These are phyloP conservation scores for Acanthosepion esculentum DNA, from an alignment of 2,888 invertebrate species.

Conservation along the genomic window DNA sequence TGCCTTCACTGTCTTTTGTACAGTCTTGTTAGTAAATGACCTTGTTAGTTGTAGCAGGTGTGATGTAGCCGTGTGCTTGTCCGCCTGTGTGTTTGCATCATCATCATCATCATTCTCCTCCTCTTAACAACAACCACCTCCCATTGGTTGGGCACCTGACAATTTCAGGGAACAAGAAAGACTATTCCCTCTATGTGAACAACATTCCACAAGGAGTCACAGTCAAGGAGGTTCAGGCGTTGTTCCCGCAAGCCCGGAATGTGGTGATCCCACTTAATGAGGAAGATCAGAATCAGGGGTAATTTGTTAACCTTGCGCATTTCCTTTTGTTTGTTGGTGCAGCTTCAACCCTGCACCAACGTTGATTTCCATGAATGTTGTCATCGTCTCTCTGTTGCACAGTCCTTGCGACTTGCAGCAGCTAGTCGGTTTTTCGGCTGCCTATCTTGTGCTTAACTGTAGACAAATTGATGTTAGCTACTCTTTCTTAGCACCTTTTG, in stretches of 20 bases:
- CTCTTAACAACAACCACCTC: background rate
- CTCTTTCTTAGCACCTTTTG: conserved; percentile 24
- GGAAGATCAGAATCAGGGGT: conserved; percentile 48
- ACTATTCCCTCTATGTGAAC: conserved; percentile 49
- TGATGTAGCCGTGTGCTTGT: conserved; percentile 41
- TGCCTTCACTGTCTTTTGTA: conserved; percentile 33
- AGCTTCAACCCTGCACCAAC: conserved; percentile 18
- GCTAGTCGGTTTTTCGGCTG: conserved; percentile 17
- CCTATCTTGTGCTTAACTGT: background rate
- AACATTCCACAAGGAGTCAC: conserved; percentile 49
- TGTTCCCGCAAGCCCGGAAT: conserved; percentile 48
- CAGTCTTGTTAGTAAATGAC: conserved; percentile 33
- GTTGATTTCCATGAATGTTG: background rate
- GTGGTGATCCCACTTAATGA: conserved; percentile 49
- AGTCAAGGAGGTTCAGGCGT: conserved; percentile 45
- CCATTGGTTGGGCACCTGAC: conserved; percentile 45
- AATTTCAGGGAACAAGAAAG: conserved; percentile 48
- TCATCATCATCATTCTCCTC: background rate
- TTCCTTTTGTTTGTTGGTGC: background rate
- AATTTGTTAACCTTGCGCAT: conserved; percentile 45
- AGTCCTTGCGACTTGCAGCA: background rate
- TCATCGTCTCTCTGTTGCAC: conserved; percentile 16
- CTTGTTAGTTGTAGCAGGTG: conserved; percentile 24
- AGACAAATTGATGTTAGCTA: background rate
- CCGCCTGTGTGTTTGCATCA: conserved; percentile 12